Evolutionary conservation across 92 coral and sea anemone species (phyloP), one percentile per base, ranked within the genome.

Genomic region (Epizoanthus stellaris): DNA sequence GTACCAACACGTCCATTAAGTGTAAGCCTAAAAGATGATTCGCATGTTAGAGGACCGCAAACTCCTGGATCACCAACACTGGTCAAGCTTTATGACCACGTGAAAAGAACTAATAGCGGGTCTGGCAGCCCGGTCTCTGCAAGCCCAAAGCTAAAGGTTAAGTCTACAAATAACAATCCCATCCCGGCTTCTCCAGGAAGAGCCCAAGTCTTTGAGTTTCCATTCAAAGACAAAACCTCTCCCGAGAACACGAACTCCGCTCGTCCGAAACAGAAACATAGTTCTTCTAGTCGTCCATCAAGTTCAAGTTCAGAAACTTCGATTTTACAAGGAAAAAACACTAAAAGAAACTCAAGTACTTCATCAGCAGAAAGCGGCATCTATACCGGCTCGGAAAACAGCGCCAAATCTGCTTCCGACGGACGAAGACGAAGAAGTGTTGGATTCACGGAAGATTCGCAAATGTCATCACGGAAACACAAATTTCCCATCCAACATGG

Each of bases 1-100:
- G 19, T 11, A 1, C 3, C 67, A 25, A 20, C 20, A 19, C 6
- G 40, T 0, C 34, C 69, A 42, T 42, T 70, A 21, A 20, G 57
- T 20, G 19, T 20, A 12, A 1, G 6, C 47, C 9, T 39, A 17
- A 77, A 62, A 53, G 70, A 62, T 6, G 70, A 76, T 11, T 62
- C 70, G 21, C 70, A 6, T 36, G 81, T 17, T 14, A 57, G 23
- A 21, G 1, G 9, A 21, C 70, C 70, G 4, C 72, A 10, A 9
- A 17, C 72, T 4, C 83, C 83, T 6, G 17, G 54, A 4, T 79
- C 83, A 1, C 71, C 83, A 42, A 63, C 70, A 47, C 83, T 79
- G 47, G 42, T 15, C 25, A 57, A 49, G 8, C 65, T 79, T 79
- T 63, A 42, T n/a, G 83, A 79, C 10, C 72, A 20, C 30, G 72